Evolutionary conservation across 2,888 invertebrate species (phyloP).

Genomic region (Cactoblastis cactorum): DNA sequence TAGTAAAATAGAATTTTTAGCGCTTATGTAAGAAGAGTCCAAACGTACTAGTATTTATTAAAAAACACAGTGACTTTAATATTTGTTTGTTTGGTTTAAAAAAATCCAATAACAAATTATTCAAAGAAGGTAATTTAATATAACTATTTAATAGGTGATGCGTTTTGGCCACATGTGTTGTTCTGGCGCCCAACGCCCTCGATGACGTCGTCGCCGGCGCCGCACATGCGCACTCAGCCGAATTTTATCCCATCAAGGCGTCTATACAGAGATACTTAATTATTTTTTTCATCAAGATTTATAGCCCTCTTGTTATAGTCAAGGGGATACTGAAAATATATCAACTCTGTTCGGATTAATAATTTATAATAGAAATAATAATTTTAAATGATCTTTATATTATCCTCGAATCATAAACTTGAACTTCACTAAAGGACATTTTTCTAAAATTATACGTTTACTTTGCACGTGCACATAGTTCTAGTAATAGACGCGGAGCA

Average conservation of each 20-base stretch:
- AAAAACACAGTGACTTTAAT: background rate
- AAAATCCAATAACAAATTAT: background rate
- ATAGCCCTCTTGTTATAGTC: background rate
- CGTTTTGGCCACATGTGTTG: conserved; percentile 46
- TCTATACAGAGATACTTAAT: conserved; percentile 28
- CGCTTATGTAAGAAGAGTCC: too few species aligned
- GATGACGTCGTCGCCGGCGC: conserved; percentile 37
- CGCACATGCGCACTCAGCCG: conserved; percentile 47
- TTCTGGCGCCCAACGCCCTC: conserved; percentile 34
- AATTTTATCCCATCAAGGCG: conserved; percentile 25
- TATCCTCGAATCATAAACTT: background rate
- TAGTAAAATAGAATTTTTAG: background rate
- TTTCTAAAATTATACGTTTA: background rate
- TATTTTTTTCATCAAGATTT: conserved; percentile 12
- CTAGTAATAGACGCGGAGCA: conserved; percentile 5
- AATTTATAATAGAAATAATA: background rate
- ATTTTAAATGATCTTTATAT: background rate
- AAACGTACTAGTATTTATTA: too few species aligned
- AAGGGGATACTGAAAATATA: background rate
- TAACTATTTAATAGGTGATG: conserved; percentile 10
- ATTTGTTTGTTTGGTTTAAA: background rate
- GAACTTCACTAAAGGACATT: background rate
- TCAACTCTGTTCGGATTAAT: background rate
- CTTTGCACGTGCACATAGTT: conserved; percentile 8
- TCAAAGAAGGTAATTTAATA: conserved; percentile 1